Conservation (phyloP, 2,113 vertebrate species). For the Promerops cafer region DNA sequence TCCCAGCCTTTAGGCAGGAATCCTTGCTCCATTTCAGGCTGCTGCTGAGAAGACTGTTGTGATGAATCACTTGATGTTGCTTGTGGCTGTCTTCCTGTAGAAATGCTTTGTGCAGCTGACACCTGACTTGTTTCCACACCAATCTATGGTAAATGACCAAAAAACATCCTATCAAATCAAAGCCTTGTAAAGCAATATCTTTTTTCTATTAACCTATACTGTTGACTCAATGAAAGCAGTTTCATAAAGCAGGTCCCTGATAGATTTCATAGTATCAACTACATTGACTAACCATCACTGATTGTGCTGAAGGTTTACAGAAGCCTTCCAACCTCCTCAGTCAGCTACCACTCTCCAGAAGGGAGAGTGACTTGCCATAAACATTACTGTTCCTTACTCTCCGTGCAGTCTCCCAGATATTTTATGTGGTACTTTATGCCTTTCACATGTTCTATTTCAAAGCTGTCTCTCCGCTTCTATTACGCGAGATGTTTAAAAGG, state of each 20-base stretch:
- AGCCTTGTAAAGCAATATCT: neutral
- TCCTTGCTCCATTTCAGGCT: slow-evolving; percentile 68
- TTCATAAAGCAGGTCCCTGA: neutral
- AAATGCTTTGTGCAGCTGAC: slow-evolving; percentile 42
- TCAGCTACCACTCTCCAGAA: neutral
- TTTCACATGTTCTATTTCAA: neutral
- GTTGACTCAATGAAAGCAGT: neutral
- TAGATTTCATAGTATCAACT: neutral
- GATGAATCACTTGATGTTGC: slow-evolving; percentile 54
- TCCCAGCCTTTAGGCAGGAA: slow-evolving; percentile 90
- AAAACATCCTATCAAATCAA: neutral
- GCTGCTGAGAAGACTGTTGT: slow-evolving; percentile 59
- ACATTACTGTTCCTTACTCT: neutral
- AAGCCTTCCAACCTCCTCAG: neutral
- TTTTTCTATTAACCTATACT: neutral
- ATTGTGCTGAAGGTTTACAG: neutral
- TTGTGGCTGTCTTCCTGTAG: slow-evolving; percentile 48
- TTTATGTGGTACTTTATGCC: neutral
- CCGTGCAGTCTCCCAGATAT: neutral
- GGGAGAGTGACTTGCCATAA: neutral
- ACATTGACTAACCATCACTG: neutral
- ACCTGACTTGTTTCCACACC: slow-evolving; percentile 63
- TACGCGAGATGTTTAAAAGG: neutral
- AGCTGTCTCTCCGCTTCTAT: neutral
- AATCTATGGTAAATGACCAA: slow-evolving; percentile 53